Base-by-base conservation (phyloP, 2,797 vertebrate species). In the Lophotriccus pileatus region DNA sequence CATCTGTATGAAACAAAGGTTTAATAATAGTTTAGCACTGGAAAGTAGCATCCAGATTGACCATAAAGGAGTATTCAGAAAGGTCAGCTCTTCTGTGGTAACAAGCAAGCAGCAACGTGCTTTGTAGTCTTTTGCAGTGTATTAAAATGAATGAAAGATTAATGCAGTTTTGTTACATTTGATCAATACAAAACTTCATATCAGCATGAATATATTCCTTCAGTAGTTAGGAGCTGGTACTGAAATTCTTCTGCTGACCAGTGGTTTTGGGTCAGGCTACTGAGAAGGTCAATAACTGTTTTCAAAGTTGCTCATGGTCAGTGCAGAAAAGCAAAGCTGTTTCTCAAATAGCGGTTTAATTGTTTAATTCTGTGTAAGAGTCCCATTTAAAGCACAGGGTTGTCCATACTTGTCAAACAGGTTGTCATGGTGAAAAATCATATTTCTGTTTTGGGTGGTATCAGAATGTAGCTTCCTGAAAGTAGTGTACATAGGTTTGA, bases 131-230 rank as follows among this genome's bases (percentile, higher is more conserved):
- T 83, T 74, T 60, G 46, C 17, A 55, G 23, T 68, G 34, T 47
- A 58, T 85, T 89, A 82, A 80, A 83, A 87, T 90, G 19, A 83
- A 20, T 58, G 53, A 72, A 95, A 95, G 43, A 47, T 85, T 34
- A 68, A 72, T 52, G 36, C 1, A 0, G 1, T 64, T 86, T 55
- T 75, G 12, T 83, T 78, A 55, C 16, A 10, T 92, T 90, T 83
- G 34, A 52, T 87, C 53, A 68, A 7, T 44, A 44, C 37, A 78
- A 83, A 87, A 47, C 9, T 87, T 90, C 7, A 2, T 6, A 17
- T 84, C 56, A 50, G 8, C 23, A 18, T 1, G 13, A 64, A 68
- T 1, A 27, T 53, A 79, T 44, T 80, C 13, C n/a, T 80, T 85
- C 56, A 75, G 30, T 43, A 56, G 18, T 67, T 83, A 72, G 49